Percentiles rank a stretch among this genome's conserved stretches.
These are phyloP conservation scores for Scaptodrosophila latifasciaeformis DNA, from an alignment of 2,888 invertebrate species.

Conservation along the genomic window DNA sequence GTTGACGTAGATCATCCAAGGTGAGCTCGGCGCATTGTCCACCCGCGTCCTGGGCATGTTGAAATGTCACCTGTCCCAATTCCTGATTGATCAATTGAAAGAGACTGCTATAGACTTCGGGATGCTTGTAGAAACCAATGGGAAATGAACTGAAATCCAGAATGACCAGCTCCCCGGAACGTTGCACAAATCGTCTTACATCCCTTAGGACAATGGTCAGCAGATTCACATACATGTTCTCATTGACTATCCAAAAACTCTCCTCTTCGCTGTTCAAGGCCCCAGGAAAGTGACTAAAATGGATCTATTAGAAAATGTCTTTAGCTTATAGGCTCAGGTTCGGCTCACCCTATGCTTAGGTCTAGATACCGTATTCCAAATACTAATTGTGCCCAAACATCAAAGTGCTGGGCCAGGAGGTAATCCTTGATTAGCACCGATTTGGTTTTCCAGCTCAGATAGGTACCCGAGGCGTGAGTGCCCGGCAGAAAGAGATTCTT, in stretches of 20 bases:
- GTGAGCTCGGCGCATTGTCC: slow-evolving; percentile 76
- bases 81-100: slow-evolving; percentile 76
- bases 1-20: slow-evolving; percentile 78
- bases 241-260: slow-evolving; percentile 72
- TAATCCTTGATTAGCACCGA: slow-evolving; percentile 68
- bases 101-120: slow-evolving; percentile 76
- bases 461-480: slow-evolving; percentile 80
- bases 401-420: slow-evolving; percentile 82
- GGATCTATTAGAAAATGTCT: neutral
- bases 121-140: slow-evolving; percentile 73
- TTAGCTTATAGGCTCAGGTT: slow-evolving; percentile 53
- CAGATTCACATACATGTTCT: slow-evolving; percentile 77
- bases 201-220: slow-evolving; percentile 81
- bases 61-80: slow-evolving; percentile 76
- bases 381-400: slow-evolving; percentile 88
- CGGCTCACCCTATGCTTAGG: slow-evolving; percentile 83
- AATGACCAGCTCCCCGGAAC: slow-evolving; percentile 84
- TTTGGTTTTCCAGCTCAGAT: slow-evolving; percentile 66
- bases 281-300: slow-evolving; percentile 47
- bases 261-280: slow-evolving; percentile 45
- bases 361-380: slow-evolving; percentile 89
- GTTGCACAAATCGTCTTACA: slow-evolving; percentile 81
- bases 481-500: slow-evolving; percentile 75
- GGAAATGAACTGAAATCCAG: slow-evolving; percentile 90
- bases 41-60: slow-evolving; percentile 41